Percentiles rank a stretch among this genome's conserved stretches.
Conservation (phyloP, 1,140 invertebrate species). For the Muscidifurax raptorellus region DNA sequence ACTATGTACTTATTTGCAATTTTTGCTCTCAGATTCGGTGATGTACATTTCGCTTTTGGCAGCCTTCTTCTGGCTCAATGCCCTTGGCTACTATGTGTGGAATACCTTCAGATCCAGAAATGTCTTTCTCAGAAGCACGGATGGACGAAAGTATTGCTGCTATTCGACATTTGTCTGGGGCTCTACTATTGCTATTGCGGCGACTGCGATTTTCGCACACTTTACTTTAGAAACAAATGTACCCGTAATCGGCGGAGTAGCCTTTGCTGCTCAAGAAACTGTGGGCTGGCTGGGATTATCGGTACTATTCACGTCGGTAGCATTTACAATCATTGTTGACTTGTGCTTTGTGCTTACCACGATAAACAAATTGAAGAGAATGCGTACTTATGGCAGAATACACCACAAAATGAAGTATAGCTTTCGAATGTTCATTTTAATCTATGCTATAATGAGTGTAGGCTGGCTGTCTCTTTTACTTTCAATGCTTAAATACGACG, state of each 20-base stretch:
- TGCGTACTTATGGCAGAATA: slow-evolving; percentile 88
- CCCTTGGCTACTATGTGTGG: slow-evolving; percentile 90
- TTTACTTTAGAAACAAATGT: slow-evolving; percentile 84
- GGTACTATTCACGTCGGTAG: slow-evolving; percentile 87
- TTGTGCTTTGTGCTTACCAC: slow-evolving; percentile 87
- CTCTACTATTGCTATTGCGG: slow-evolving; percentile 81
- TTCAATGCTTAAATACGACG: slow-evolving; percentile 83
- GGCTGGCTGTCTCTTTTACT: slow-evolving; percentile 85
- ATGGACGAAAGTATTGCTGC: slow-evolving; percentile 89
- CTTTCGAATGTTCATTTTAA: slow-evolving; percentile 85
- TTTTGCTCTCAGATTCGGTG: slow-evolving; percentile 80
- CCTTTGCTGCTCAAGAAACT: slow-evolving; percentile 66
- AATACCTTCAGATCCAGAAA: slow-evolving; percentile 89
- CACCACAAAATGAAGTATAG: slow-evolving; percentile 90
- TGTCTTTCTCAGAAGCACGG: slow-evolving; percentile 87
- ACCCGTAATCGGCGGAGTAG: slow-evolving; percentile 64
- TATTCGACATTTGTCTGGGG: slow-evolving; percentile 88
- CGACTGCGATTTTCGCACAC: slow-evolving; percentile 86
- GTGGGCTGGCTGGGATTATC: slow-evolving; percentile 86
- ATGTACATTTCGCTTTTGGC: slow-evolving; percentile 84
- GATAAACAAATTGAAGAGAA: slow-evolving; percentile 84
- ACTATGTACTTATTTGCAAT: background rate
- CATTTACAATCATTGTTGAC: slow-evolving; percentile 85
- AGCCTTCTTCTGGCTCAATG: slow-evolving; percentile 90
- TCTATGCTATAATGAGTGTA: slow-evolving; percentile 83